Evolutionary conservation across 2,113 vertebrate species (phyloP), one percentile per base, ranked within the genome.

Genomic region (Alethe castanea): DNA sequence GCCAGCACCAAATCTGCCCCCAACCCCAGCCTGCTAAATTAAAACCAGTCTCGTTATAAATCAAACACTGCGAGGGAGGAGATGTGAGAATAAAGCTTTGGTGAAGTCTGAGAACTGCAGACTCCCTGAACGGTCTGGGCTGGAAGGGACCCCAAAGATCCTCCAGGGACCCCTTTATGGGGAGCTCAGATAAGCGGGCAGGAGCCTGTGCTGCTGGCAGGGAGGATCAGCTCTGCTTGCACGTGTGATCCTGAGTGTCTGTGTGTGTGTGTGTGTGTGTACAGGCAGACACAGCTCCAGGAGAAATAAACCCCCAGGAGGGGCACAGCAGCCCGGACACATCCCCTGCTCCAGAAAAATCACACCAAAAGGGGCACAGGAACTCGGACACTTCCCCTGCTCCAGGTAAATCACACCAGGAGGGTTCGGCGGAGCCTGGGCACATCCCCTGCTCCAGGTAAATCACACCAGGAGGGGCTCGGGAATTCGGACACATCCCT

Each of bases 161-260:
- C 14, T 4, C 47, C 40, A 10, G 29, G 62, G 61, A 61, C 78
- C 12, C 14, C 11, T 48, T 40, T 5, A 14, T 2, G 11, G 25
- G 57, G 18, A 22, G 50, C 50, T 29, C 12, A 1, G 67, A 3
- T 6, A 18, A 15, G 50, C 0, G 17, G 0, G 70, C 38, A 14
- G 65, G 2, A 74, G 54, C 38, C 53, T 5, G 15, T 2, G 19
- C 7, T 12, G 78, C 4, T 8, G 64, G 82, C 45, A 10, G 26
- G 5, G 64, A 45, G 72, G 33, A 50, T 5, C 2, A 1, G 89
- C 56, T 14, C 22, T 6, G 38, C 66, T 1, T 2, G 23, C 83
- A 70, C 72, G 19, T 3, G 78, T 48, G 57, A 1, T 9, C 16
- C 24, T 40, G 40, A 14, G 40, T 40, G 40, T 35, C 35, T 35